Conservation (phyloP, 2,888 invertebrate species). For the Cheilosia vernalis region DNA sequence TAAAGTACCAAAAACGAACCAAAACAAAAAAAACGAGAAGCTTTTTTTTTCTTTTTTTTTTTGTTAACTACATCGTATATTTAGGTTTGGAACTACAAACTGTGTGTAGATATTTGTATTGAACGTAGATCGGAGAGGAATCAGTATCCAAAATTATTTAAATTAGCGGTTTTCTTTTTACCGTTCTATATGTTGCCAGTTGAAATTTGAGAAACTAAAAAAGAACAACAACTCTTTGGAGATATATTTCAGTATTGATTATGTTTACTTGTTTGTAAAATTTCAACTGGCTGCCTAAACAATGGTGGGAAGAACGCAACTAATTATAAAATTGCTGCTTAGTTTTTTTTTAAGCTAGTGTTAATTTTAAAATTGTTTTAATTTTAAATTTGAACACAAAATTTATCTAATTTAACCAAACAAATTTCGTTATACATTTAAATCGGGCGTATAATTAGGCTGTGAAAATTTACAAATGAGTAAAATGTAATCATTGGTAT, state of each 20-base stretch:
- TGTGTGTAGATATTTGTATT: slow-evolving; percentile 1
- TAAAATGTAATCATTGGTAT: neutral
- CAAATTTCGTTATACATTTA: neutral
- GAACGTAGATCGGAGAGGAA: slow-evolving; percentile 32
- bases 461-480: slow-evolving; percentile 26
- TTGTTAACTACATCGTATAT: slow-evolving; percentile 46
- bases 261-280: too few species aligned
- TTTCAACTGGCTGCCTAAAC: neutral
- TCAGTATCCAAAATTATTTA: slow-evolving; percentile 43
- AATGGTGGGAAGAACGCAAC: neutral
- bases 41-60: slow-evolving; percentile 32
- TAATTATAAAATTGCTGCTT: neutral
- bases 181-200: too few species aligned
- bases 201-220: too few species aligned
- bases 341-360: neutral
- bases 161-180: neutral
- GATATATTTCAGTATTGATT: too few species aligned
- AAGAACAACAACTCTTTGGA: too few species aligned
- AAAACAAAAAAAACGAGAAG: slow-evolving; percentile 14
- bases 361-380: neutral
- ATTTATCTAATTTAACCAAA: neutral
- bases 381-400: neutral
- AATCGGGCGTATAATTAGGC: slow-evolving; percentile 42
- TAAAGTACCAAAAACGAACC: slow-evolving; percentile 46
- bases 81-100: slow-evolving; percentile 29